Percentiles rank a stretch among this genome's conserved stretches.
Evolutionary conservation across 2,113 vertebrate species (phyloP).

Genomic region (Psammodynastes pulverulentus): DNA sequence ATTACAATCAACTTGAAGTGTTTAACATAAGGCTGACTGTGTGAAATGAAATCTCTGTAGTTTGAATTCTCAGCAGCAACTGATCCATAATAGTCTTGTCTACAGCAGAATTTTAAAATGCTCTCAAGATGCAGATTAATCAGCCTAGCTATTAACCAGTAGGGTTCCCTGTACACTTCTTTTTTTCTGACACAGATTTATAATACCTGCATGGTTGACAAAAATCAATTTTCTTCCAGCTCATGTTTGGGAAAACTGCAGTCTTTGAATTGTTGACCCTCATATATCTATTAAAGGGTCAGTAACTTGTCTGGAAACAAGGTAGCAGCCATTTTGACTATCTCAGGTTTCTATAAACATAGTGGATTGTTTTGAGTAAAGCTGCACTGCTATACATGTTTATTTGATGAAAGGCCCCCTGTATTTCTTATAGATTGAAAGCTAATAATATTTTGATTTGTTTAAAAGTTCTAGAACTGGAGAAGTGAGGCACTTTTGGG

Average conservation of each 20-base stretch:
- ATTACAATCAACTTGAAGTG: not conserved
- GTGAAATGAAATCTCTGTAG: not conserved
- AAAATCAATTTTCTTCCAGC: not conserved
- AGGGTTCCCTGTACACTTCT: not conserved
- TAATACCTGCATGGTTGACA: not conserved
- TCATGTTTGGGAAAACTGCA: not conserved
- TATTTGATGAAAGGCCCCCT: not conserved
- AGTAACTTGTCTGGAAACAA: not conserved
- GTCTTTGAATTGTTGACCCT: not conserved
- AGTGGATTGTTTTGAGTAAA: not conserved
- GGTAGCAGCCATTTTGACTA: not conserved
- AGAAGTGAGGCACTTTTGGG: not conserved
- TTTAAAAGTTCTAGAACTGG: not conserved
- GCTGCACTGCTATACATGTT: not conserved
- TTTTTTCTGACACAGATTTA: not conserved
- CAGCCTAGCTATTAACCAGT: not conserved
- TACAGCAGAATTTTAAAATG: not conserved
- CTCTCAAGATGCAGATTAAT: constrained; percentile 2
- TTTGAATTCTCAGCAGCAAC: not conserved
- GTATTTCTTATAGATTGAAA: not conserved
- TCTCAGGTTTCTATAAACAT: not conserved
- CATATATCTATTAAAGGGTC: not conserved
- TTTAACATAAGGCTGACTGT: not conserved
- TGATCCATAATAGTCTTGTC: not conserved
- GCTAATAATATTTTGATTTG: not conserved